phyloP scores from a whole-genome alignment of 1,140 invertebrate species.

The Trichonephila inaurata region DNA sequence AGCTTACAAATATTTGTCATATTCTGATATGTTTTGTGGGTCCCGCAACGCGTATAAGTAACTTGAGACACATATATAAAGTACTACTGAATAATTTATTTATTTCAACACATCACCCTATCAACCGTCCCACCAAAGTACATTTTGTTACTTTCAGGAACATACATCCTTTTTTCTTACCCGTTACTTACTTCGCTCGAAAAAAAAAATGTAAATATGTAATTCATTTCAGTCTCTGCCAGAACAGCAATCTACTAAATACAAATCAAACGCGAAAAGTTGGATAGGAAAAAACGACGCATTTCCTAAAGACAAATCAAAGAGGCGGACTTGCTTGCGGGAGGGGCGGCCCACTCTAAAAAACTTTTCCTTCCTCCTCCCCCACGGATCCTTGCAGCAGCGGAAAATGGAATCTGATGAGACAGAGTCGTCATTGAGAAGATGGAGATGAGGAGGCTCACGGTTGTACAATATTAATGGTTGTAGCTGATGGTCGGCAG shows the following conservation, averaged over 20 bases:
- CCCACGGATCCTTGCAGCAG: not conserved
- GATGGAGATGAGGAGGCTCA: slow-evolving; percentile 59
- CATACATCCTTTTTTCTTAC: not conserved
- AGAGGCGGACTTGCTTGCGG: not conserved
- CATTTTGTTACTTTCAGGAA: slow-evolving; percentile 12
- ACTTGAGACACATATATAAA: no score
- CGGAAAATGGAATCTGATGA: slow-evolving; percentile 68
- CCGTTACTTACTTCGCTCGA: not conserved
- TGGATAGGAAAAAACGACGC: not conserved
- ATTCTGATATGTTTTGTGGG: no score
- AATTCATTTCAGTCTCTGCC: not conserved
- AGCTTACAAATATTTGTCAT: no score
- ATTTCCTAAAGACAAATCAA: slow-evolving; percentile 51
- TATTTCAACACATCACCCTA: not conserved
- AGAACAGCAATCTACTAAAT: slow-evolving; percentile 36
- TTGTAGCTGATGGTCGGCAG: slow-evolving; percentile 64
- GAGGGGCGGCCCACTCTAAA: not conserved
- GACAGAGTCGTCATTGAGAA: slow-evolving; percentile 69
- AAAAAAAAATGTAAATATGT: slow-evolving; percentile 5
- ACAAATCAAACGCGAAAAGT: slow-evolving; percentile 49
- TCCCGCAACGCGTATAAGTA: no score
- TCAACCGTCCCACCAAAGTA: not conserved
- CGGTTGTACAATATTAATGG: slow-evolving; percentile 72
- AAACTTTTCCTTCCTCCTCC: not conserved
- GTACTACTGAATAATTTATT: not conserved